phyloP scores from a whole-genome alignment of 1,140 invertebrate genomes.

The Cherax quadricarinatus region DNA sequence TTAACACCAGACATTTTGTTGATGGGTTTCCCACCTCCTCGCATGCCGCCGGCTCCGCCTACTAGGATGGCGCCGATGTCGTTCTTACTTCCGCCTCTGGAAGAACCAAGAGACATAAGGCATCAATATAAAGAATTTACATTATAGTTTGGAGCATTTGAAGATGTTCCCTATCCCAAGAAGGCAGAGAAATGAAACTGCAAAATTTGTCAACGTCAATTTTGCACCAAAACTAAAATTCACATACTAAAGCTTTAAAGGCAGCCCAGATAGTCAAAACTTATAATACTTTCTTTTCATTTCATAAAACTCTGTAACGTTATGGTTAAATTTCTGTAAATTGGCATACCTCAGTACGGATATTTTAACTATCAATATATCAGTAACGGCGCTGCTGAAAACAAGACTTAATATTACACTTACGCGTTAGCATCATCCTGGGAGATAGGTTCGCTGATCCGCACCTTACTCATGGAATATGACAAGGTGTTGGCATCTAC shows the following conservation, averaged over 20 bases:
- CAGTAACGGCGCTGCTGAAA: neutral
- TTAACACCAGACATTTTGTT: neutral
- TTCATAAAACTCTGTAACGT: too few relatives aligned
- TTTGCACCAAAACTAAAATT: too few relatives aligned
- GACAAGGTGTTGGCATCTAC: constrained; percentile 38
- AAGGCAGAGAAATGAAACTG: too few relatives aligned
- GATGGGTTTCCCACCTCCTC: constrained; percentile 32
- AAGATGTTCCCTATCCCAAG: too few relatives aligned
- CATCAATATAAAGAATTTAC: neutral
- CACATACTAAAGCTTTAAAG: too few relatives aligned
- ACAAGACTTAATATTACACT: neutral
- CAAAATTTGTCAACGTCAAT: too few relatives aligned
- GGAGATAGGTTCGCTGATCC: constrained; percentile 25
- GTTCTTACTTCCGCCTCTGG: neutral
- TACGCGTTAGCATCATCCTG: constrained; percentile 21
- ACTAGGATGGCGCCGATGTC: neutral
- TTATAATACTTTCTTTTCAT: too few relatives aligned
- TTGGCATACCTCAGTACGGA: too few relatives aligned
- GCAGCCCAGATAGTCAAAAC: too few relatives aligned
- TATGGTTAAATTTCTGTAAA: too few relatives aligned
- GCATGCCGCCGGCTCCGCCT: neutral
- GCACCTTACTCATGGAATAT: constrained; percentile 31
- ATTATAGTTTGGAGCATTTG: neutral
- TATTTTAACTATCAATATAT: too few relatives aligned
- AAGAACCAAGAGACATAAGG: neutral